Percentiles rank a stretch among this genome's conserved stretches.
These are phyloP conservation scores for Tenthredo amoena DNA, from an alignment of 2,888 invertebrate genomes.

Conservation along the genomic window DNA sequence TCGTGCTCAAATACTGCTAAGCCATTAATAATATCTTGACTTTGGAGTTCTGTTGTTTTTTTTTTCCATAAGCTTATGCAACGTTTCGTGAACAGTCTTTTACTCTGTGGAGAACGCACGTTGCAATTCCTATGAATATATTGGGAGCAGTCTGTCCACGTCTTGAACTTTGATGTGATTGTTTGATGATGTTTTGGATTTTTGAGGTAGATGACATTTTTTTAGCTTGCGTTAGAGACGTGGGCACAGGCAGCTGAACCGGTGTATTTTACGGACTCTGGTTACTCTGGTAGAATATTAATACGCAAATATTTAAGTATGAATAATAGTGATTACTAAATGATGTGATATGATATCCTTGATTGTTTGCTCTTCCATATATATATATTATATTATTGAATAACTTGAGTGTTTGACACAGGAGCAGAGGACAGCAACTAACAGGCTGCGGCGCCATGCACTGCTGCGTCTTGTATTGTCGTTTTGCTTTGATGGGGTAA, in stretches of 20 bases:
- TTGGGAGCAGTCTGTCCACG: background rate
- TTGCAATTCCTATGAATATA: background rate
- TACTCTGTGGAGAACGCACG: slow-evolving; percentile 33
- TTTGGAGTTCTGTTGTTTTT: background rate
- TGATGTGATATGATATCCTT: slow-evolving; percentile 19
- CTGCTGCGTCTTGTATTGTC: slow-evolving; percentile 77
- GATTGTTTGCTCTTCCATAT: slow-evolving; percentile 1
- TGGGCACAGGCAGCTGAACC: background rate
- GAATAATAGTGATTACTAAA: background rate
- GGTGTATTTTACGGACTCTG: slow-evolving; percentile 23
- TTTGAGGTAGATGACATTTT: background rate
- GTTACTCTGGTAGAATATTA: slow-evolving; percentile 38
- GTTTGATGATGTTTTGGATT: background rate
- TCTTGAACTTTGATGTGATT: background rate
- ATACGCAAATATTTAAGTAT: slow-evolving; percentile 30
- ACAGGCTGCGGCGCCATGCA: slow-evolving; percentile 76
- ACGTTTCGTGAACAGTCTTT: background rate
- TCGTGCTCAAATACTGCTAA: slow-evolving; percentile 34
- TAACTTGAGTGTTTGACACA: slow-evolving; percentile 75
- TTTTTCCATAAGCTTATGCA: slow-evolving; percentile 4
- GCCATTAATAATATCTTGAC: slow-evolving; percentile 33
- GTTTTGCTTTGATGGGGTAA: slow-evolving; percentile 77
- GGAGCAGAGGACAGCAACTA: slow-evolving; percentile 77
- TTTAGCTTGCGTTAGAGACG: background rate
- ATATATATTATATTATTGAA: slow-evolving; percentile 57